A percentile compares a stretch with the other conserved stretches of the same genome.
phyloP scores from a whole-genome alignment of 2,888 invertebrate species.

The Coelinius sp. region DNA sequence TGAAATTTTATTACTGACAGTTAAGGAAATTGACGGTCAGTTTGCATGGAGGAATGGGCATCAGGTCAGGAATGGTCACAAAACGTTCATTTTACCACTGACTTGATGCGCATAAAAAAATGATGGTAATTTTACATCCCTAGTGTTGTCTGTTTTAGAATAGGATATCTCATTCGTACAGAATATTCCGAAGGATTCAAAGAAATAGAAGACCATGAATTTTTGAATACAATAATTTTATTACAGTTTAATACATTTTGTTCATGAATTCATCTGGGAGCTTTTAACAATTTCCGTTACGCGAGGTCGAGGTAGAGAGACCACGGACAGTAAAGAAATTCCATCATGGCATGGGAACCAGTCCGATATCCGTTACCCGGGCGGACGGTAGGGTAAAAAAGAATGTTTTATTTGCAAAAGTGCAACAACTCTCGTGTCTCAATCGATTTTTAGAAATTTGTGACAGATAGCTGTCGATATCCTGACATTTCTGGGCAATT shows the following conservation, averaged over 20 bases:
- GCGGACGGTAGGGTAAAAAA: conserved; percentile 20
- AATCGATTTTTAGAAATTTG: not conserved
- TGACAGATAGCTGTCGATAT: not conserved
- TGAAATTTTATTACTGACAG: too few relatives aligned
- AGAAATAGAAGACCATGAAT: conserved; percentile 7
- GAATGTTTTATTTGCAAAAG: conserved; percentile 11
- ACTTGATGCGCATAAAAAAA: too few relatives aligned
- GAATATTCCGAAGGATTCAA: too few relatives aligned
- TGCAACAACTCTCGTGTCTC: not conserved
- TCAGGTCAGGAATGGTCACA: too few relatives aligned
- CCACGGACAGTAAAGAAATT: conserved; percentile 36
- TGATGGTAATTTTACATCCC: too few relatives aligned
- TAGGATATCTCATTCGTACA: too few relatives aligned
- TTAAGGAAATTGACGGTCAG: too few relatives aligned
- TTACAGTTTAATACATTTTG: conserved; percentile 9
- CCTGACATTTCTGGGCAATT: too few relatives aligned
- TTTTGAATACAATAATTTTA: conserved; percentile 8
- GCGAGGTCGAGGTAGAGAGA: conserved; percentile 30
- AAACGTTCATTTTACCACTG: too few relatives aligned
- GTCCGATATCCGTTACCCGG: conserved; percentile 42
- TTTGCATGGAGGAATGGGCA: too few relatives aligned
- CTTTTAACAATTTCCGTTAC: conserved; percentile 37
- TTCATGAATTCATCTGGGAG: conserved; percentile 34
- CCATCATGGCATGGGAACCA: conserved; percentile 41
- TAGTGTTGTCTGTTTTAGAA: too few relatives aligned